Conservation (phyloP, 23 tunicate species). For the Diplosoma virens region DNA sequence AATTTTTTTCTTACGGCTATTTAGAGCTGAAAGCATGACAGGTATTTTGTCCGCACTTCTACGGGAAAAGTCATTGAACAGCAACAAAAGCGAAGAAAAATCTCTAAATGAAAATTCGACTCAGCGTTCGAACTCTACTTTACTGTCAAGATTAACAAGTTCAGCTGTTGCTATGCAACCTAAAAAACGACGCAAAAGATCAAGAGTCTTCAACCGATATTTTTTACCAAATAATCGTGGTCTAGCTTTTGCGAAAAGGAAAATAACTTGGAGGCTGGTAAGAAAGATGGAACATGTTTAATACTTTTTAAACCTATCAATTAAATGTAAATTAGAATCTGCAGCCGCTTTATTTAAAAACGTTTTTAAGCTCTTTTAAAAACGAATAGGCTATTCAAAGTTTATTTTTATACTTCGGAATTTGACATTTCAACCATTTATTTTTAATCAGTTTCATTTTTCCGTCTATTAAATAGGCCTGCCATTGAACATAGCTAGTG, state of each 20-base stretch:
- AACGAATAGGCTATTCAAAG: background rate
- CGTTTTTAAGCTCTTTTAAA: background rate
- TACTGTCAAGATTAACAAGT: background rate
- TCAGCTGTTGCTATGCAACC: background rate
- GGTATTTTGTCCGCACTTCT: conserved; percentile 46
- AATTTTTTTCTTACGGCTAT: background rate
- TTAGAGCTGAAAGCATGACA: conserved; percentile 53
- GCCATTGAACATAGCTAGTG: too few relatives aligned
- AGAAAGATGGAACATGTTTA: too few relatives aligned
- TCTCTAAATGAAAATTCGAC: background rate
- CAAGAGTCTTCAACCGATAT: background rate
- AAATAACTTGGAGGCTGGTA: conserved; percentile 95
- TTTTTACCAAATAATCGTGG: conserved; percentile 42
- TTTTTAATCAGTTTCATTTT: too few relatives aligned
- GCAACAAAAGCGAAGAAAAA: background rate
- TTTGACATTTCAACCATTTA: background rate
- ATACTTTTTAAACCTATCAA: too few relatives aligned
- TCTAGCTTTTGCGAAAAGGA: conserved; percentile 58
- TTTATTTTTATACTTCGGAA: background rate
- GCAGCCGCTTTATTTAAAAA: background rate
- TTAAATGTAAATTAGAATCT: too few relatives aligned
- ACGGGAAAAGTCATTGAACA: conserved; percentile 22
- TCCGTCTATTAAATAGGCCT: too few relatives aligned
- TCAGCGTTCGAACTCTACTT: background rate
- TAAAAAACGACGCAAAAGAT: background rate